Evolutionary conservation across 2,113 vertebrate species (phyloP).

Genomic region (Eublepharis macularius): DNA sequence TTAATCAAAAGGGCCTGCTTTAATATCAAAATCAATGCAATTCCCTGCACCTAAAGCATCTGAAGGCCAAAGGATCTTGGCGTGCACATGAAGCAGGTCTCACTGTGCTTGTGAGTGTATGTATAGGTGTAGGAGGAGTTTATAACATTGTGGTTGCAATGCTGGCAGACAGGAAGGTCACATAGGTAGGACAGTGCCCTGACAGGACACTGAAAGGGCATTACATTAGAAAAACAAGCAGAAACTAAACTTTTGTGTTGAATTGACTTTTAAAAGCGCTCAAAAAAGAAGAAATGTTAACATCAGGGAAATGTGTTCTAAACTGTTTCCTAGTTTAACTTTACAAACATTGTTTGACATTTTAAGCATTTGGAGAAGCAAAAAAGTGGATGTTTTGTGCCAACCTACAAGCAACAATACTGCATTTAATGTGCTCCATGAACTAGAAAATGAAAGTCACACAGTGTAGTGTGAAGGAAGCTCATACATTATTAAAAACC

Average conservation of each 20-base stretch:
- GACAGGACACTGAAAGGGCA: not conserved
- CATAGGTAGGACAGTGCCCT: too few species aligned
- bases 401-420: not conserved
- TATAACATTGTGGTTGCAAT: too few species aligned
- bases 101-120: too few species aligned
- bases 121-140: too few species aligned
- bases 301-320: not conserved
- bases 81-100: too few species aligned
- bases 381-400: not conserved
- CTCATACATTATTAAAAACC: constrained; percentile 47
- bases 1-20: too few species aligned
- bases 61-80: too few species aligned
- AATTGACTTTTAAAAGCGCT: not conserved
- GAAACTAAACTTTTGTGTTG: not conserved
- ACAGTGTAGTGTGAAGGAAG: constrained; percentile 7
- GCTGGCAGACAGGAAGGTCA: too few species aligned
- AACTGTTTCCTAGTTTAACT: not conserved
- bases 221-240: not conserved
- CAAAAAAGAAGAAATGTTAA: not conserved
- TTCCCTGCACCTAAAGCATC: too few species aligned
- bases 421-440: constrained; percentile 22
- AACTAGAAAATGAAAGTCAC: constrained; percentile 46
- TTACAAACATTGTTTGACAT: not conserved
- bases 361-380: constrained; percentile 24
- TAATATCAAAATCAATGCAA: too few species aligned